Evolutionary conservation across 1,140 invertebrate genomes (phyloP).

Genomic region (Drosophila quadrilineata): DNA sequence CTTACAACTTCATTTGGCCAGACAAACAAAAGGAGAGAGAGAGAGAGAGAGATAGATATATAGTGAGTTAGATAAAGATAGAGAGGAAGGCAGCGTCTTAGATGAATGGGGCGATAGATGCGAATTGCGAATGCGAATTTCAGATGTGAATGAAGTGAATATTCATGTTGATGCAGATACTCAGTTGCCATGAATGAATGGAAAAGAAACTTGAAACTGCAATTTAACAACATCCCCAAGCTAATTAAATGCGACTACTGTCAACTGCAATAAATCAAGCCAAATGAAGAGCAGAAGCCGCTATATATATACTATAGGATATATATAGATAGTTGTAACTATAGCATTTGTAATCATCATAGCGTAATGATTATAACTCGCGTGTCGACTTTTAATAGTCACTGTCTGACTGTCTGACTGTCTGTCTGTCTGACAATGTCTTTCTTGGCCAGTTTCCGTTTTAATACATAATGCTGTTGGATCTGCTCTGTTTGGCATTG

Average conservation of each 20-base stretch:
- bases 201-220: background rate
- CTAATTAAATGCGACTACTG: background rate
- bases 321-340: constrained; percentile 1
- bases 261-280: background rate
- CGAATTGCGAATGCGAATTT: background rate
- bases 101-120: background rate
- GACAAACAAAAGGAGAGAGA: background rate
- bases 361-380: constrained; percentile 30
- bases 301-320: background rate
- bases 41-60: background rate
- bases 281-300: background rate
- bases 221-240: background rate
- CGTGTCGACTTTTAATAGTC: constrained; percentile 31
- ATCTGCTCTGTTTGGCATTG: constrained; percentile 75
- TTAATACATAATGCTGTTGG: constrained; percentile 34
- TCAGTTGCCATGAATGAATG: constrained; percentile 15
- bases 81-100: background rate
- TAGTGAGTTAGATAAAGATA: background rate
- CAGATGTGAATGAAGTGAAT: constrained; percentile 23
- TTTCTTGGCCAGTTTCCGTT: constrained; percentile 50
- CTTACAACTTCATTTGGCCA: constrained; percentile 52
- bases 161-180: too few species aligned
- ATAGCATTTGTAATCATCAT: constrained; percentile 15
- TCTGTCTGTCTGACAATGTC: constrained; percentile 8
- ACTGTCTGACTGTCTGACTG: background rate